A percentile compares a stretch with the other conserved stretches of the same genome.
Conservation (phyloP, 2,888 invertebrate genomes). For the Lissonota sp. region DNA sequence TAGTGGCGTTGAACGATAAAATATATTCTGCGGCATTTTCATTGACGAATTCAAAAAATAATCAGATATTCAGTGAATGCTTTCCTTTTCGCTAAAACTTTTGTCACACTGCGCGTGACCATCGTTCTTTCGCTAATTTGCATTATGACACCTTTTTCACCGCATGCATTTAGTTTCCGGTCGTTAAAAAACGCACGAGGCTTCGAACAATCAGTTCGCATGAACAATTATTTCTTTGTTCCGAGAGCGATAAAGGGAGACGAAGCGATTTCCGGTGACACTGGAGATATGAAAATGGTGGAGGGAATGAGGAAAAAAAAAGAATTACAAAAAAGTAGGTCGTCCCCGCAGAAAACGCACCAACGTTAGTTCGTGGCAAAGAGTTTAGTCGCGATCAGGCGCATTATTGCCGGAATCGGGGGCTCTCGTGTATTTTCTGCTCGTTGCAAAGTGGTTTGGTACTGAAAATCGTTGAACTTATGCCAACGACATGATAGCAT, state of each 20-base stretch:
- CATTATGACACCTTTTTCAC: not conserved
- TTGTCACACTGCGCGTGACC: conserved; percentile 30
- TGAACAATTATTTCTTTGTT: conserved; percentile 53
- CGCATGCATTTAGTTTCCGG: conserved; percentile 42
- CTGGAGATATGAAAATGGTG: conserved; percentile 5
- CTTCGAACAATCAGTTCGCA: conserved; percentile 57
- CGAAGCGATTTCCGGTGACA: not conserved
- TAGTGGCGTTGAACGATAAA: too few relatives aligned
- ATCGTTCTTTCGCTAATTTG: conserved; percentile 25
- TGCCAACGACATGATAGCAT: conserved; percentile 70
- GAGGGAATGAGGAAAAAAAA: conserved; percentile 27
- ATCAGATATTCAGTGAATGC: too few relatives aligned
- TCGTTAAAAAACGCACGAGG: conserved; percentile 21
- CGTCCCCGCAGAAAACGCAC: conserved; percentile 42
- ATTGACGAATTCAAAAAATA: too few relatives aligned
- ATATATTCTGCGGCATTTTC: too few relatives aligned
- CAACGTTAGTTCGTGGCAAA: conserved; percentile 34
- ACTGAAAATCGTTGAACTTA: conserved; percentile 69
- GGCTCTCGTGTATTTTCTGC: not conserved
- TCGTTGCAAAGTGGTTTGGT: conserved; percentile 52
- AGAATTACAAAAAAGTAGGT: conserved; percentile 51
- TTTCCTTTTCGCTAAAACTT: too few relatives aligned
- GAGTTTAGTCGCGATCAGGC: not conserved
- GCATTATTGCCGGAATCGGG: not conserved
- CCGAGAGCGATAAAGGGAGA: conserved; percentile 20